Conservation (phyloP, 2,888 invertebrate genomes). For the Tiliacea citrago region DNA sequence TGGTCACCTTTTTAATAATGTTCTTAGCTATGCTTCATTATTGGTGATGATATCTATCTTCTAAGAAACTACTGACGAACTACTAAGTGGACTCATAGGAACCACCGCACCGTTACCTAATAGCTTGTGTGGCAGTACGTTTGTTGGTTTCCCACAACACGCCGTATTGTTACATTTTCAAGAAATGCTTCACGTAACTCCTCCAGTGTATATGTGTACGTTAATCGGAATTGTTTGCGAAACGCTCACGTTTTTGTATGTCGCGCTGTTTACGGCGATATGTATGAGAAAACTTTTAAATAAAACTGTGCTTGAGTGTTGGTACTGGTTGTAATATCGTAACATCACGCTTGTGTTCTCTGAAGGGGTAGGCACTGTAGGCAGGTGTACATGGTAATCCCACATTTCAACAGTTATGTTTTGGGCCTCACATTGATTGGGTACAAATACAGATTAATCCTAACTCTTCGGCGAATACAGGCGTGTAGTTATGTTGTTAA, state of each 20-base stretch:
- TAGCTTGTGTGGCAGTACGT: not conserved
- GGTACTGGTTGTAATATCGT: not conserved
- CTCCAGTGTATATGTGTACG: not conserved
- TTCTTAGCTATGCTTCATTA: not conserved
- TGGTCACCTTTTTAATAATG: too few species aligned
- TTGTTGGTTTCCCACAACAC: constrained; percentile 28
- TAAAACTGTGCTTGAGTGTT: not conserved
- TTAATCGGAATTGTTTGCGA: constrained; percentile 35
- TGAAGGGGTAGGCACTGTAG: not conserved
- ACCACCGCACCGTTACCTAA: not conserved
- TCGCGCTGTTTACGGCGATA: not conserved
- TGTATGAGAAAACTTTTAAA: not conserved
- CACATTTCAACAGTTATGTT: not conserved
- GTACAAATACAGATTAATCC: not conserved
- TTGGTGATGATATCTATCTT: too few species aligned
- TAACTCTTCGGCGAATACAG: too few species aligned
- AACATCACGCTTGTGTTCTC: not conserved
- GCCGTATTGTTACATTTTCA: constrained; percentile 19
- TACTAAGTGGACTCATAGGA: not conserved
- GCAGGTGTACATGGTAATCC: not conserved
- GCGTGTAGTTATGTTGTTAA: not conserved
- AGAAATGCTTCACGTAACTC: constrained; percentile 37
- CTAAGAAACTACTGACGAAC: not conserved
- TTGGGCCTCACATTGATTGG: not conserved
- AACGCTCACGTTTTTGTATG: constrained; percentile 29